A percentile compares a stretch with the other conserved stretches of the same genome.
Evolutionary conservation across 2,113 vertebrate genomes (phyloP).

Genomic region (Caranx ignobilis): DNA sequence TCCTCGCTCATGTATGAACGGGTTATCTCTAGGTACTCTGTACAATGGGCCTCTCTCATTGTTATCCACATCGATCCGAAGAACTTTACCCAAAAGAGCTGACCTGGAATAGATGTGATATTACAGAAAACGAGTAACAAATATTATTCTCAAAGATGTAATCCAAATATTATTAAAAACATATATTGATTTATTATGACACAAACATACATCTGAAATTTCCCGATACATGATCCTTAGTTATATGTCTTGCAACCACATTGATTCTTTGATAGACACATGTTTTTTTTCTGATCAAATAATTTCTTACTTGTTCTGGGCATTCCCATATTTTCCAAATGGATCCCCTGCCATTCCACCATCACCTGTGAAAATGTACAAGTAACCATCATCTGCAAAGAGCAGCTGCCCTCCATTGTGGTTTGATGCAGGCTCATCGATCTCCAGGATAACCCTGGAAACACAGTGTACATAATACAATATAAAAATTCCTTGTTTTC

Average conservation of each 20-base stretch:
- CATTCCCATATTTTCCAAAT: slow-evolving; percentile 94
- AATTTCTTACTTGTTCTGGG: slow-evolving; percentile 93
- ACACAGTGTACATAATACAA: background rate
- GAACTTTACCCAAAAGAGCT: slow-evolving; percentile 93
- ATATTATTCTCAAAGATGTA: background rate
- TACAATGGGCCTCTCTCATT: slow-evolving; percentile 88
- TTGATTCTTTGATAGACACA: background rate
- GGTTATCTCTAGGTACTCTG: slow-evolving; percentile 91
- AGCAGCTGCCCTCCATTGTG: slow-evolving; percentile 96
- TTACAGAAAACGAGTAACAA: background rate
- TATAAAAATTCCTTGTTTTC: background rate
- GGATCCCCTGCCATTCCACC: slow-evolving; percentile 98
- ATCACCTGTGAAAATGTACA: slow-evolving; percentile 98
- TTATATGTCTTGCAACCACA: background rate
- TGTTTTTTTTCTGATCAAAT: background rate
- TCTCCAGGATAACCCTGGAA: slow-evolving; percentile 92
- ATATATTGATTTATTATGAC: background rate
- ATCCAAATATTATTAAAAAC: background rate
- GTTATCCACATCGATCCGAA: slow-evolving; percentile 91
- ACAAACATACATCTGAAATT: background rate
- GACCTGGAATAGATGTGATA: slow-evolving; percentile 82
- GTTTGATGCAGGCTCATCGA: slow-evolving; percentile 96
- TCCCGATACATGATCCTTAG: background rate
- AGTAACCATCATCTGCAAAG: slow-evolving; percentile 92
- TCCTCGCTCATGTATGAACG: slow-evolving; percentile 83